phyloP scores from a whole-genome alignment of 2,113 vertebrate species.

The Siniperca chuatsi region DNA sequence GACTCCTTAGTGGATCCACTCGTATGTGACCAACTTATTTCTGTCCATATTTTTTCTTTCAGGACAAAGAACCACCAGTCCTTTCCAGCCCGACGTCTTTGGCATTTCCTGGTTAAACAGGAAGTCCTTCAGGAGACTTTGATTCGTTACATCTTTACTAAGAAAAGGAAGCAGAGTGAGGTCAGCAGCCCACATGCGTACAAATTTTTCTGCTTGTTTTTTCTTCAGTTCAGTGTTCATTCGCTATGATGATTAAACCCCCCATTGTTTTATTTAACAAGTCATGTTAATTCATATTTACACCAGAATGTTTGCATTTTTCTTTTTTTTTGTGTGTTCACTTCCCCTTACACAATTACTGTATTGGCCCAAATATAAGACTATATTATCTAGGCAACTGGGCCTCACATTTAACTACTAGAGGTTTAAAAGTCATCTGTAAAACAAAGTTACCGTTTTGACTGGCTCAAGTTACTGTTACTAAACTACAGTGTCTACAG shows the following conservation, averaged over 20 bases:
- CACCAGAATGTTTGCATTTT: constrained; percentile 8
- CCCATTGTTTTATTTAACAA: constrained; percentile 13
- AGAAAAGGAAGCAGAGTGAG: constrained; percentile 99
- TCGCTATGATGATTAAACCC: constrained; percentile 5
- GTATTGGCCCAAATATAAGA: constrained; percentile 8
- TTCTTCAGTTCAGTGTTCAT: not conserved
- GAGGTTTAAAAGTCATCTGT: not conserved
- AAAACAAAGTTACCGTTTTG: not conserved
- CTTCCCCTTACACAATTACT: not conserved
- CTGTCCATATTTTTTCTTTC: constrained; percentile 6
- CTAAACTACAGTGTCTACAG: not conserved
- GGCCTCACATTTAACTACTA: not conserved
- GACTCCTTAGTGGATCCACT: not conserved
- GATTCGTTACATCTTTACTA: constrained; percentile 98
- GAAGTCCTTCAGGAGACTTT: constrained; percentile 96
- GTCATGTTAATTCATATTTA: constrained; percentile 4
- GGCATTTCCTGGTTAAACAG: constrained; percentile 98
- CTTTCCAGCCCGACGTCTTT: constrained; percentile 94
- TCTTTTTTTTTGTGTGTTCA: not conserved
- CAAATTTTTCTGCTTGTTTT: not conserved
- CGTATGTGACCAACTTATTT: not conserved
- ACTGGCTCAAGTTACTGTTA: not conserved
- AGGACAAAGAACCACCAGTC: constrained; percentile 94
- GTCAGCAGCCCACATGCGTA: constrained; percentile 77
- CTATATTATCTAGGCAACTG: not conserved